Conservation (phyloP, 1,140 invertebrate species). For the Drosophila murphyi region DNA sequence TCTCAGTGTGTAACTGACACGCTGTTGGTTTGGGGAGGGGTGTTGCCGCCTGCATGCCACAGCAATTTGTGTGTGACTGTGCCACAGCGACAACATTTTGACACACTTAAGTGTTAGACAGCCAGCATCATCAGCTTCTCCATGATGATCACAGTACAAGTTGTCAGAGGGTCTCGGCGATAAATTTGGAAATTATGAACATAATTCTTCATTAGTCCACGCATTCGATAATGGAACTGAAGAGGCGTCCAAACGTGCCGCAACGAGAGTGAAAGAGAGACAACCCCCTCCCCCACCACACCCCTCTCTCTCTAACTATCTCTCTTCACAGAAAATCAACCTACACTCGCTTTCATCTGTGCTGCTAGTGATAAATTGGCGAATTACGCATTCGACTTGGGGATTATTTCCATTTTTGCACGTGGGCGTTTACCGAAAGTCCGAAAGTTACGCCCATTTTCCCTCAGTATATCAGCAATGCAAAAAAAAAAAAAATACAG, state of each 20-base stretch:
- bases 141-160: conserved; percentile 27
- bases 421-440: conserved; percentile 63
- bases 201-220: conserved; percentile 80
- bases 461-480: conserved; percentile 67
- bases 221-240: conserved; percentile 71
- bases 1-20: conserved; percentile 11
- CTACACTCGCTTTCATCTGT: conserved; percentile 55
- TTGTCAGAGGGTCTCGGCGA: conserved; percentile 63
- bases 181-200: conserved; percentile 81
- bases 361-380: conserved; percentile 71
- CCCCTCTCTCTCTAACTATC: not conserved
- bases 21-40: not conserved
- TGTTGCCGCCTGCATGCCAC: conserved; percentile 61
- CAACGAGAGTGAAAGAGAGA: conserved; percentile 42
- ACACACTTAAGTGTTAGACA: conserved; percentile 80
- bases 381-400: conserved; percentile 62
- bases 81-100: conserved; percentile 67
- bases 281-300: conserved; percentile 1
- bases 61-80: conserved; percentile 59
- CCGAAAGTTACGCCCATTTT: conserved; percentile 12
- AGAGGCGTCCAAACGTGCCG: conserved; percentile 28
- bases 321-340: conserved; percentile 20
- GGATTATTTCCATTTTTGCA: conserved; percentile 73
- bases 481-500: conserved; percentile 35
- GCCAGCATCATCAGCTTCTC: conserved; percentile 40